Evolutionary conservation across 2,113 vertebrate species (phyloP), one percentile per base, ranked within the genome.

Genomic region (Barbus barbus): DNA sequence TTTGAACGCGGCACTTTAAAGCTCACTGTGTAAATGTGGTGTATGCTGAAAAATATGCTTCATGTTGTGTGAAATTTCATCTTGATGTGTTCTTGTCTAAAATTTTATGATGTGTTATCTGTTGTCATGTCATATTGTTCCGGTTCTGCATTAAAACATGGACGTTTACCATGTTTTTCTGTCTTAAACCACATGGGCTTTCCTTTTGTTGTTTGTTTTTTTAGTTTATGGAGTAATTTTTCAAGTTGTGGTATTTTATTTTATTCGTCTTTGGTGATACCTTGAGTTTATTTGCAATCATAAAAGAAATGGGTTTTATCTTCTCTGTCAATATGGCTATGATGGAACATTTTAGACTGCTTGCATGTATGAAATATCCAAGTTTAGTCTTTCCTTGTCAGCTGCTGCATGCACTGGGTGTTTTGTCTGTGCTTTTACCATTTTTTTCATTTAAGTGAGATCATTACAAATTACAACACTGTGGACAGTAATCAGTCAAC

Each of bases 351-450:
- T 61, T 1, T 24, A 74, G 56, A 74, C 41, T 16, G 53, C 73
- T 83, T 86, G 74, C 80, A 73, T 83, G 75, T 73, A 83, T 48
- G 31, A 31, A 56, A 58, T 13, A 61, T 33, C 36, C 48, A n/a
- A 65, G 22, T 26, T 76, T 20, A 31, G 26, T 65, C 20, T 75
- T 75, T 75, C 18, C 58, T 77, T 71, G 41, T 81, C 51, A 72
- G 31, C 76, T 22, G 53, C 74, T 83, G 81, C 85, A 83, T 83
- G 80, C 38, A 46, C n/a, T 77, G 33, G 63, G 31, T 82, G 67
- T 77, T 81, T 60, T 76, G 14, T 84, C 44, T 69, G 58, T 85
- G 60, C 36, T 73, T 63, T 63, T 22, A 9, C 24, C 33, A 36
- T 44, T 56, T 56, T n/a, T 28, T 51, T 41, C 18, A 12, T 44